Evolutionary conservation across 2,888 invertebrate genomes (phyloP), one percentile per base, ranked within the genome.

Genomic region (Ophion obscuratus): DNA sequence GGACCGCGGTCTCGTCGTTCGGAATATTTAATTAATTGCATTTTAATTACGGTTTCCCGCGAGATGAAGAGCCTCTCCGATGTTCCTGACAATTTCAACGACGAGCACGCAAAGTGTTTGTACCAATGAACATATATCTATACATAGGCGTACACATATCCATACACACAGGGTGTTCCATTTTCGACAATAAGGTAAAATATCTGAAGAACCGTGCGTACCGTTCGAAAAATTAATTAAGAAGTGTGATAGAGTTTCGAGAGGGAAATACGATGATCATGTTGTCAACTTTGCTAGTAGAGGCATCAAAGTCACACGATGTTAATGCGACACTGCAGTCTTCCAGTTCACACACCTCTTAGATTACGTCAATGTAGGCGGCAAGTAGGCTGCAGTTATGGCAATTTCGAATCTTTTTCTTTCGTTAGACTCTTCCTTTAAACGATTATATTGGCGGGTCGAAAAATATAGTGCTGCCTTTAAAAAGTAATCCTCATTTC

Each of bases 21-120:
- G 57, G 59, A 71, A 80, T 80, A 61, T 70, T 76, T 80, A 76
- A 84, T 84, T 81, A 66, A 84, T 84, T 76, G 20, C 71, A 76
- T 73, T 81, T 81, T 81, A 76, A 81, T 84, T 81, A 20, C 73
- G 66, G 10, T 73, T 59, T 66, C 24, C 36, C 57, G 17, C 71
- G 57, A 24, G 27, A 27, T 40, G 9, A 20, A 74, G 44, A 24
- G 76, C n/a, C 14, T 71, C 40, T n/a, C 31, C 59, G 24, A 77
- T 61, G 40, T 67, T 73, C 17, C 36, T 61, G 36, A n/a, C 66
- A 66, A 77, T 70, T 59, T 62, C 84, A 70, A 78, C 53, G 24
- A 77, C 67, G 47, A 53, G 47, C 61, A n/a, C 11, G 47, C 47
- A 68, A 61, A 76, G 70, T 44, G n/a, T 27, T 40, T 24, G 14